Base-by-base conservation (phyloP, 1,140 invertebrate genomes). In the Drosophila takahashii region DNA sequence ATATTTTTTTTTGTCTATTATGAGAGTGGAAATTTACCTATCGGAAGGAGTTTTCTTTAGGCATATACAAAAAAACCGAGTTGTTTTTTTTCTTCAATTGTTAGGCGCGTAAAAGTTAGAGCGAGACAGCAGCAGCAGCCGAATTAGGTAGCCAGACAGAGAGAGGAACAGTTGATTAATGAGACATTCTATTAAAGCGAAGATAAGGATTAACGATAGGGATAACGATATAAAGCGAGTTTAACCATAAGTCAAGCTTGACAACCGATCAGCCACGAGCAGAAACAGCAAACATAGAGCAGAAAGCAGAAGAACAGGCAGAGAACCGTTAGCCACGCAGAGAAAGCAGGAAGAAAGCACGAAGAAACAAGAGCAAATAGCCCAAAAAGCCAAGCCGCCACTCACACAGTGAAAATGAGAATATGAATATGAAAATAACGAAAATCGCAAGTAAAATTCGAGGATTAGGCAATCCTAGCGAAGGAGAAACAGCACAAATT, bases 61-160 rank as follows among this genome's bases (percentile, higher is more conserved):
- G 71, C 48, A 76, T 51, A 59, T 72, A 59, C 45, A 50, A 41
- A 48, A 41, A 52, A 66, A 26, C 32, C 16, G 26, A 61, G 47
- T 41, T 74, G n/a, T 80, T 74, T 44, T 44, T 86, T 85, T 81
- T n/a, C n/a, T 64, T 85, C 59, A 85, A 85, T 77, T 80, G 81
- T 85, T 80, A 74, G 67, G 57, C 57, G 65, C 77, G 74, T 64
- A 13, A 45, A 59, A 58, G 42, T 27, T 69, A 36, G 32, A 18
- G 37, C 36, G 41, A 41, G n/a, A n/a, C n/a, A n/a, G n/a, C 36
- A 64, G 18, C 26, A 48, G 41, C 39, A 44, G 36, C 44, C 26
- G 10, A 50, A 8, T 10, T 15, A 47, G 26, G 36, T 7, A 44
- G 34, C 11, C 45, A 53, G 47, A 42, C 32, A 61, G 47, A 73